Evolutionary conservation across 2,113 vertebrate genomes (phyloP).

Genomic region (Pseudois nayaur): DNA sequence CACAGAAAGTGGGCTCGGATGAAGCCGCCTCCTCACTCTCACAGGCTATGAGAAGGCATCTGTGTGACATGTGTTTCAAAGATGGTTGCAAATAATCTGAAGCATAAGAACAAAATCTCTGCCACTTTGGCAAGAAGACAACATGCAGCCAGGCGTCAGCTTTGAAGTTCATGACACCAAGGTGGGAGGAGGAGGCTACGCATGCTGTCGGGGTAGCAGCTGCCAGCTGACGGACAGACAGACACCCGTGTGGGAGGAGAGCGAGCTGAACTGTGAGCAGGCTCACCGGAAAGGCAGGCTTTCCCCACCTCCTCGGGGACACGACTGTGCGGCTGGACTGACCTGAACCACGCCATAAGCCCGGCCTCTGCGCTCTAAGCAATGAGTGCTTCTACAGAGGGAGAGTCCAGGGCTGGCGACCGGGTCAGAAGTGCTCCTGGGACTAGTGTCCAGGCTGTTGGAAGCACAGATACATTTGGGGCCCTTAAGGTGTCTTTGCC

Average conservation of each 20-base stretch:
- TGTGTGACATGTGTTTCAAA: background rate
- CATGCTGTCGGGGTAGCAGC: background rate
- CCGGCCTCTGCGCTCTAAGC: background rate
- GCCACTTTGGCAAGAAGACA: constrained; percentile 16
- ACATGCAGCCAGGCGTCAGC: background rate
- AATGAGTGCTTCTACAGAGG: rapidly evolving
- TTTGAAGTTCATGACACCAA: background rate
- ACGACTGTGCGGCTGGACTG: background rate
- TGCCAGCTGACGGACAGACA: background rate
- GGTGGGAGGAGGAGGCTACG: background rate
- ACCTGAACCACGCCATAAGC: background rate
- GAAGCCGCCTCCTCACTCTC: background rate
- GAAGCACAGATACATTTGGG: background rate
- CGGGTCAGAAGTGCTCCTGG: background rate
- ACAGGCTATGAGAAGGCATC: background rate
- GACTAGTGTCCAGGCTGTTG: background rate
- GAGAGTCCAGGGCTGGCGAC: background rate
- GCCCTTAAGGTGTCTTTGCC: background rate
- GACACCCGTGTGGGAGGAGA: background rate
- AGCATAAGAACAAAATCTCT: constrained; percentile 29
- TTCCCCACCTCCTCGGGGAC: background rate
- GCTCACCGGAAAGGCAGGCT: background rate
- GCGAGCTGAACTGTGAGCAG: rapidly evolving
- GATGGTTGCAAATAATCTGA: background rate
- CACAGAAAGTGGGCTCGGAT: background rate